Base-by-base conservation (phyloP, 2,888 invertebrate genomes). In the Polylopha cassiicola region DNA sequence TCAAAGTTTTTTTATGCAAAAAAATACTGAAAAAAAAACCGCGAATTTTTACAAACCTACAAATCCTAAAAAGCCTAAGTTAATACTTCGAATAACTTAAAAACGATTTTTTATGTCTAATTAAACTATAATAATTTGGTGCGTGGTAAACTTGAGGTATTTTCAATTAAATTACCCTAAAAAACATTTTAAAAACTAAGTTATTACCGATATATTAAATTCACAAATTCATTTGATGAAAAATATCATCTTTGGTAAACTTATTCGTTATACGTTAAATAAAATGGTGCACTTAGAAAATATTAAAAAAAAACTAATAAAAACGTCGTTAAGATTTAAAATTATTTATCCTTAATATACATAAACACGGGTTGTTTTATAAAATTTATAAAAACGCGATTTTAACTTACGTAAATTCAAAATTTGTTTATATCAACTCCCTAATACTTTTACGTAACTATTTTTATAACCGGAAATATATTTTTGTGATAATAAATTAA, bases 91-190 rank as follows among this genome's bases (percentile, higher is more conserved):
- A 68, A 63, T 54, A 39, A 47, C 62, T 61, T 65, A 61, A 52
- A 50, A 58, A 32, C 38, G 37, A 45, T 37, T 54, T 53, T 55
- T 62, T 59, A 61, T 48, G 59, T 58, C 66, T 74, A 74, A 54
- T 75, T 73, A 73, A 63, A 71, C 73, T 74, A 72, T 72, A 51
- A 61, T 58, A 65, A 73, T 85, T 85, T 84, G 82, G 84, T 84
- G 84, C 79, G 59, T 78, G 82, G 84, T 84, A 84, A 85, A 75
- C 82, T 73, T 84, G 84, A 85, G 84, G 84, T 85, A 84, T 60
- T 67, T 72, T 71, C 64, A 61, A 63, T 58, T 58, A 53, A 53
- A 55, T 53, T 55, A 51, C 58, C 44, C 54, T 55, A 52, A 51
- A 53, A 56, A 53, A 45, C 37, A 44, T 41, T 53, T 51, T 53